A percentile compares a stretch with the other conserved stretches of the same genome.
phyloP scores from a whole-genome alignment of 2,888 invertebrate species.

The Conistra vaccinii region DNA sequence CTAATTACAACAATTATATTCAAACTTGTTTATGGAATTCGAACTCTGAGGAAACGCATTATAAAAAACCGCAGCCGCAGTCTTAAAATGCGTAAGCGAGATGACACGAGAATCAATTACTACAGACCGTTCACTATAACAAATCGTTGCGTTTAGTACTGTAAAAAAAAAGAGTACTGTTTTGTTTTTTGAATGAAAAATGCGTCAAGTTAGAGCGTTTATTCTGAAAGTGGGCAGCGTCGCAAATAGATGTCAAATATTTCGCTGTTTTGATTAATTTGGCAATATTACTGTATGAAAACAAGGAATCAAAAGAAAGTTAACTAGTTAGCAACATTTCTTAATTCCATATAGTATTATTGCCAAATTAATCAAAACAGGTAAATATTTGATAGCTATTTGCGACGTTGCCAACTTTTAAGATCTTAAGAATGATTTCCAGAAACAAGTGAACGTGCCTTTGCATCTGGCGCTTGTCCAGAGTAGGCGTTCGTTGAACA shows the following conservation, averaged over 20 bases:
- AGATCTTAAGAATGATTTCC: background rate
- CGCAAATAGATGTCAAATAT: too few species aligned
- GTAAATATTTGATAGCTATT: too few species aligned
- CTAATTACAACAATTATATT: conserved; percentile 55
- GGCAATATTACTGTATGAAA: too few species aligned
- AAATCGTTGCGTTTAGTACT: background rate
- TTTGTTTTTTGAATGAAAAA: background rate
- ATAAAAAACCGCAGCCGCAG: background rate
- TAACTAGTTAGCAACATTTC: too few species aligned
- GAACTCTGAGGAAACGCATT: background rate
- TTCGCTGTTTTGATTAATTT: too few species aligned
- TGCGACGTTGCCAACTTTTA: too few species aligned
- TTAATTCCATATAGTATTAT: too few species aligned
- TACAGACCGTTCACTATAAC: background rate
- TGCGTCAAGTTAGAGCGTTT: too few species aligned
- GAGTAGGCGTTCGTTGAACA: background rate
- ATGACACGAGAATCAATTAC: background rate
- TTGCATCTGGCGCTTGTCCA: background rate
- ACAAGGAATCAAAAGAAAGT: too few species aligned
- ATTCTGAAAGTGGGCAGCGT: too few species aligned
- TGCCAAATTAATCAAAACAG: too few species aligned
- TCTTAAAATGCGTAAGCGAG: conserved; percentile 2
- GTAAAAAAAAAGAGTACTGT: background rate
- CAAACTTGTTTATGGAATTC: conserved; percentile 20
- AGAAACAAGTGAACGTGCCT: conserved; percentile 12